Base-by-base conservation (phyloP, 2,113 vertebrate genomes). In the Nycticebus coucang region DNA sequence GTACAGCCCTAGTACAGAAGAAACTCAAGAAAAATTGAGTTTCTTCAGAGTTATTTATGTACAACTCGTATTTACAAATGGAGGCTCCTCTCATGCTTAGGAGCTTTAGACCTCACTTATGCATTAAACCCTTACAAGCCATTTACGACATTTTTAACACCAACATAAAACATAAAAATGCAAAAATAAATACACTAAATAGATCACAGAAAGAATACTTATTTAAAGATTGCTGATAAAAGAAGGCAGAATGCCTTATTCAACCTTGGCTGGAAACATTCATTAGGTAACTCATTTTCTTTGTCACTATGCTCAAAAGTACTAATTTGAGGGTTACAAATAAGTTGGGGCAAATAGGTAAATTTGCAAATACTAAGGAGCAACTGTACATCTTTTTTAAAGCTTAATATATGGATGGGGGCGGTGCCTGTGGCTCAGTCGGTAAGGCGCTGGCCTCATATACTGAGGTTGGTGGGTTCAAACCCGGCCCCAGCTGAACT, bases 121-220 rank as follows among this genome's bases (percentile, higher is more conserved):
- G 10, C 45, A 89, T 45, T 78, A n/a, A 30, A 50, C 15, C 53
- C 55, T 50, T 72, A 10, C 14, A 22, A 10, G 15, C 22, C 41
- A 72, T 66, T 92, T 69, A 75, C 33, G 53, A 86, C 28, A 93
- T 50, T 35, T 60, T 95, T 87, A 83, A 80, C 18, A 57, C n/a
- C 21, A 79, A 88, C 53, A 82, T 28, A 85, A 89, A 69, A 50
- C n/a, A 62, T 8, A n/a, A 64, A 35, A 75, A 74, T 57, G 5
- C 17, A 57, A 30, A 90, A 91, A 87, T n/a, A 30, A 3, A 17
- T 12, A 10, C 66, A 86, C 13, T 77, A 62, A 35, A 74, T 0
- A 85, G 24, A 41, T 18, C n/a, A 17, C 50, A 86, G 89, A 75
- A 62, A 84, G 28, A 22, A 92, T 18, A 55, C 1, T 18, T 37